Evolutionary conservation across 2,797 vertebrate species (phyloP), one percentile per base, ranked within the genome.

Genomic region (Scomberomorus guttatus): DNA sequence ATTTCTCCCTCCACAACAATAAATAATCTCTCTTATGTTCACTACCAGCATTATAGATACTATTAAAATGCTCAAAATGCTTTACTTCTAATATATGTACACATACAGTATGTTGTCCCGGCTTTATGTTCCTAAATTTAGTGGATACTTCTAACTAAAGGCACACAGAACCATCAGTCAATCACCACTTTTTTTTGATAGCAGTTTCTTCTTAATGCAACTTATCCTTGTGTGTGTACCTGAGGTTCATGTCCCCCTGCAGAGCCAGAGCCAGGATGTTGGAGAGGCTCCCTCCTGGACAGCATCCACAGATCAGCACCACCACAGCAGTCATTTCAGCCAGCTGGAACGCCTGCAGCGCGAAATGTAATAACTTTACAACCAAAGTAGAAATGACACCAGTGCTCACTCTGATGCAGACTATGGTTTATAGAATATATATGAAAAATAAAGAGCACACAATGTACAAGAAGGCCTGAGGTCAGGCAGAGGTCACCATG

Each of bases 231-330:
- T 63, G 56, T 44, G 20, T 64, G 44, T 77, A 97, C 96, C 96
- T 97, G 93, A 98, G 96, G 84, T 97, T 97, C 95, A 95, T 95
- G 92, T 97, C 96, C 3, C 96, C 96, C 60, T 93, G 84, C 51
- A 96, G 32, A 15, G 90, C 94, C 80, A 96, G 87, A 37, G 93
- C 85, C 76, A 97, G 92, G 64, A 97, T 20, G 82, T 96, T 97
- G 79, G 96, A 97, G 44, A 96, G 51, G 52, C 50, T 90, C n/a
- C 96, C 96, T 3, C 95, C 96, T 0, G 97, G 96, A 34, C 95
- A 96, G 91, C 96, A 98, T 80, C 96, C 94, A 0, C 96, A 97
- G 72, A 96, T 91, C 82, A 98, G 91, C 66, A 97, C 87, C 37
- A 94, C 91, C 77, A 97, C 79, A 0, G 95, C 91, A 65, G 92